Evolutionary conservation across 2,113 vertebrate genomes (phyloP).

Genomic region (Xerus inauris): DNA sequence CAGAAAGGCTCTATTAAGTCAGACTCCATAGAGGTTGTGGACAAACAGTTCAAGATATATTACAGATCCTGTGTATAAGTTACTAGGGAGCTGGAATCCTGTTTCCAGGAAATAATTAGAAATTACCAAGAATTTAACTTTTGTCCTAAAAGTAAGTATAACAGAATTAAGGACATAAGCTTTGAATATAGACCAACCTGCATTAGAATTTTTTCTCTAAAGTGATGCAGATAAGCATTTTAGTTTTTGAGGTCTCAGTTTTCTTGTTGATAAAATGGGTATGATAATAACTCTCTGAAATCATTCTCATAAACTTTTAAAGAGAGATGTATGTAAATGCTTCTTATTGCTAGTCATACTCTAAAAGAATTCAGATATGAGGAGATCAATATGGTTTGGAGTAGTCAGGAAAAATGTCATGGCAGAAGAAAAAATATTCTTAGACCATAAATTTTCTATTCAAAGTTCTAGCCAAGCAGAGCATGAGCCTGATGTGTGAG

Average conservation of each 20-base stretch:
- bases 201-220: background rate
- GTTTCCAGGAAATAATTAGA: slow-evolving; percentile 27
- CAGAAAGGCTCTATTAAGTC: background rate
- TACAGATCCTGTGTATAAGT: background rate
- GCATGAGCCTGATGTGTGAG: background rate
- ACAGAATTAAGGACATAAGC: background rate
- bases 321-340: background rate
- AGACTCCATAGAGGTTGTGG: background rate
- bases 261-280: slow-evolving; percentile 16
- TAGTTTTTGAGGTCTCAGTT: background rate
- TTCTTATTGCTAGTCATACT: background rate
- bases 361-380: background rate
- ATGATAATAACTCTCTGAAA: background rate
- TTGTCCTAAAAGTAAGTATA: background rate
- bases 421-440: background rate
- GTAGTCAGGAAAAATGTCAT: background rate
- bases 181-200: background rate
- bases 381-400: background rate
- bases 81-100: background rate
- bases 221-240: background rate
- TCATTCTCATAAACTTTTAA: background rate
- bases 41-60: background rate
- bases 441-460: background rate
- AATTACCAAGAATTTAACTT: slow-evolving; percentile 5
- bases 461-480: background rate